Base-by-base conservation (phyloP, 2,113 vertebrate species). In the Xiphorhynchus elegans region DNA sequence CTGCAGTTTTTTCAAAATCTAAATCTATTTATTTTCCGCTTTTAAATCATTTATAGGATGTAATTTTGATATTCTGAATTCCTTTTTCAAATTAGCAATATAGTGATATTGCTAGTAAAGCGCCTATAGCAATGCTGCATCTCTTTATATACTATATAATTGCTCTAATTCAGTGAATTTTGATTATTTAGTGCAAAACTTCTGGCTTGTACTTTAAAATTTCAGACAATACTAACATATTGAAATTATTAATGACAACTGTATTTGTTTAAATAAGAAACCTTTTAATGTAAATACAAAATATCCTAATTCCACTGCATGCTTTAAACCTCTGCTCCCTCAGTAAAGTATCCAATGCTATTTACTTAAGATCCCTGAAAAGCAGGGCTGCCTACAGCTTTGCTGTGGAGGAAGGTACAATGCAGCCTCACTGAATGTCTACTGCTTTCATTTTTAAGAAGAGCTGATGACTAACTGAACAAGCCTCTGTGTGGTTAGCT, bases 391-490 rank as follows among this genome's bases (percentile, higher is more conserved):
- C 7, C 35, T 39, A 6, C 17, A 26, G 23, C n/a, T 64, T 39
- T 69, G 17, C 31, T 59, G 17, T 17, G 25, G 46, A 75, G 31
- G 20, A 44, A 31, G n/a, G 79, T 31, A 3, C 2, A 56, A 19
- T 0, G 0, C 15, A 23, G 17, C 14, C 15, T 17, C 12, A 5
- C 42, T 15, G 26, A 82, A 44, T 9, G 10, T 2, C 3, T 33
- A 14, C 55, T 59, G 8, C 8, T 67, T 20, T n/a, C 5, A 21
- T 29, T 76, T 76, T 49, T 33, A 70, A 62, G 37, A 69, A 4
- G 3, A 33, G n/a, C 0, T 56, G 49, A 60, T 52, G 20, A 56
- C 7, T 40, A 40, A 67, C 19, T 63, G 18, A 21, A 17, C 53
- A 62, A 84, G 52, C 10, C 16, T 56, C 58, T 17, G 1, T 17